Evolutionary conservation across 1,140 invertebrate genomes (phyloP).

Genomic region (Drosophila repletoides): DNA sequence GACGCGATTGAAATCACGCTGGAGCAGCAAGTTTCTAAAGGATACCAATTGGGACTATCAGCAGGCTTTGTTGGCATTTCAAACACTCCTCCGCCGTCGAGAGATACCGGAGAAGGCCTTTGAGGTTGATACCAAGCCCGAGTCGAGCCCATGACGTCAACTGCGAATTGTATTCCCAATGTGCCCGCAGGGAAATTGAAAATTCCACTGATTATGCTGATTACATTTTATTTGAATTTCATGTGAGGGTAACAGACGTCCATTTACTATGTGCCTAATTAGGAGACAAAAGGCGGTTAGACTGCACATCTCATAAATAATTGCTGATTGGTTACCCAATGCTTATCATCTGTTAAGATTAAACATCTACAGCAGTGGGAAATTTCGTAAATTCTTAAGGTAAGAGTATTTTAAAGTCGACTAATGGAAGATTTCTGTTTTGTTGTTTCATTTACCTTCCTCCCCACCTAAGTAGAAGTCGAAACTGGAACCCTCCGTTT

Average conservation of each 20-base stretch:
- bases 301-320: too few relatives aligned
- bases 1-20: constrained; percentile 17
- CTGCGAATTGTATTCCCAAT: constrained; percentile 24
- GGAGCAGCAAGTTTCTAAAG: constrained; percentile 21
- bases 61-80: constrained; percentile 25
- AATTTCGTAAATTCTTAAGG: background rate
- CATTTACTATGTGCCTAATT: background rate
- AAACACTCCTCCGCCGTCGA: background rate
- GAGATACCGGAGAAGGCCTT: constrained; percentile 20
- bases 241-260: constrained; percentile 13
- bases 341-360: too few relatives aligned
- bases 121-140: background rate
- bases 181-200: constrained; percentile 43
- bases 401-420: constrained; percentile 7
- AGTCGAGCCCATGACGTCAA: constrained; percentile 2
- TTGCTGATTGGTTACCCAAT: too few relatives aligned
- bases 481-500: constrained; percentile 34
- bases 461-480: constrained; percentile 8
- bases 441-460: background rate
- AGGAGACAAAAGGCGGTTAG: too few relatives aligned
- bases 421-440: background rate
- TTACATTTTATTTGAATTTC: constrained; percentile 42
- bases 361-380: background rate
- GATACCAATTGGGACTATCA: constrained; percentile 38
- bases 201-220: constrained; percentile 51